Evolutionary conservation across 1,140 invertebrate genomes (phyloP), one percentile per base, ranked within the genome.

Genomic region (Elymnias hypermnestra): DNA sequence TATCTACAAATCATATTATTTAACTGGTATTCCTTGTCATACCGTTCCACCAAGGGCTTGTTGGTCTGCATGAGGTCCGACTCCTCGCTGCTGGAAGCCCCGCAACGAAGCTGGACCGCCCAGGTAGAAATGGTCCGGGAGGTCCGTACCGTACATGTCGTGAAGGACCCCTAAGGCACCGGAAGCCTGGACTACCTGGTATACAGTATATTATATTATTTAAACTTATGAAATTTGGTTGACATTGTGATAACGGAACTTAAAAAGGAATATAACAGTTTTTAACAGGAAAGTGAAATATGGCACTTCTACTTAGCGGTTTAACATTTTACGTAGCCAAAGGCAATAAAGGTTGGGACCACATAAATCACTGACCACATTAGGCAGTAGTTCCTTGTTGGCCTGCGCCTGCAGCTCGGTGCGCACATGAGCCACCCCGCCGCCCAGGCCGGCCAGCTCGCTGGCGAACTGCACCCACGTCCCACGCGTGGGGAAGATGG

Each of bases 391-490:
- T 9, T 64, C 62, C 42, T 45, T 86, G 72, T 96, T 97, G n/a
- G 89, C 85, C 87, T 97, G 94, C 4, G 94, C 69, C 39, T 90
- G 89, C 13, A 94, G 64, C 66, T 97, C 95, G 55, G 94, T 94
- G 76, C 95, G 95, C 1, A 96, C 63, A 76, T 95, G 96, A 10
- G 93, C 92, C 19, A 95, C 91, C 74, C 96, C 92, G 2, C 96
- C 96, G 12, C 95, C 96, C 0, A 97, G 74, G 0, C 96, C 83
- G 31, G 95, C 94, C 69, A 94, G 84, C 88, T 97, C 96, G 55
- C 92, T 89, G 4, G 87, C 89, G 38, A 91, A 85, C 72, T 92
- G 90, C 10, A 95, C 76, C 37, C 93, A 85, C 10, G 87, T 82
- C 9, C 96, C 95, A 47, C 63, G 72, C 14, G 88, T 90, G 0